Evolutionary conservation across 37 sponge, comb jelly and placozoan species (phyloP), one percentile per base, ranked within the genome.

Genomic region (Tethya wilhelma): DNA sequence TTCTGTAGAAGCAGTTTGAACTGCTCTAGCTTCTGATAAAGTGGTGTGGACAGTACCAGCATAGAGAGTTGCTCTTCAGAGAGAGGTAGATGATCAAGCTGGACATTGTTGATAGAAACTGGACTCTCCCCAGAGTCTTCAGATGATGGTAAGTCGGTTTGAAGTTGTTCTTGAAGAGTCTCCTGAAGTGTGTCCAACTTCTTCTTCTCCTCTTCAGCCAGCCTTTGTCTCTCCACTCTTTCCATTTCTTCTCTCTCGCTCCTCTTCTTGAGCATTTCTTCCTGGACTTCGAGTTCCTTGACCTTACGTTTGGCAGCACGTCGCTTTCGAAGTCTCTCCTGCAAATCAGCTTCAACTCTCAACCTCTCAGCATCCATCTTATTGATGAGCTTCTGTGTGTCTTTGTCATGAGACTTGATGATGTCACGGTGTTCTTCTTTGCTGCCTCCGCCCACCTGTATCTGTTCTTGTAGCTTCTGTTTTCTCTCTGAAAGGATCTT

Each of bases 331-430:
- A 67, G 9, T 67, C 69, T 9, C 23, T 67, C 69, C 12, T 67
- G 69, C 14, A 67, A 39, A 36, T 67, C 69, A 36, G 69, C 69
- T 67, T 36, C 40, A 37, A 67, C 33, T 67, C 69, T 30, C 7
- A 38, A 36, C 33, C 69, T 30, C 69, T 67, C 23, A 37, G 69
- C 69, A 67, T 67, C 69, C 19, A 67, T 38, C 23, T 38, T 67
- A n/a, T 67, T 67, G 11, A 67, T n/a, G 9, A 67, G 23, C 33
- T 23, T 8, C 40, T 67, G 69, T 33, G 69, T 67, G 40, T 67
- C 40, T 23, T 67, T 23, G 23, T 67, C 23, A 36, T 67, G 69
- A 36, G 69, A 67, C 40, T 67, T 8, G 6, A 67, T 37, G 12
- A 67, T 8, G 19, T 67, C 33, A 8, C 20, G 7, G 8, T 62